A percentile compares a stretch with the other conserved stretches of the same genome.
Evolutionary conservation across 2,888 invertebrate species (phyloP).

Genomic region (Diarsia mendica): DNA sequence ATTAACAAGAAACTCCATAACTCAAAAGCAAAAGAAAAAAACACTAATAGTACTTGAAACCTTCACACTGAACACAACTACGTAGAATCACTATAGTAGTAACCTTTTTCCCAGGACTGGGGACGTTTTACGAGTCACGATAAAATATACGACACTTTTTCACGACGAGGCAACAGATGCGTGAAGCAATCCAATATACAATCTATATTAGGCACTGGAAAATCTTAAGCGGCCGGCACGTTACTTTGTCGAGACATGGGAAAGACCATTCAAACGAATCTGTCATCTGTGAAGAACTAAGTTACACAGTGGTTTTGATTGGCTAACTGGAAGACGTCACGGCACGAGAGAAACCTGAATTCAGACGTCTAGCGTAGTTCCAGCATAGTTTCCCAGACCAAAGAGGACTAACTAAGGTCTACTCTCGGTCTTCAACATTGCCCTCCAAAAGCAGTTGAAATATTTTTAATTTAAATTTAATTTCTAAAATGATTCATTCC

Average conservation of each 20-base stretch:
- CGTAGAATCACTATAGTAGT: conserved; percentile 48
- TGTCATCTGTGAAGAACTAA: neutral
- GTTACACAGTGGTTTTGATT: too few species aligned
- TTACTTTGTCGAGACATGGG: neutral
- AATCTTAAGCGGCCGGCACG: conserved; percentile 14
- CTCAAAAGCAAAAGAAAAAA: conserved; percentile 7
- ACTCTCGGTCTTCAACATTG: too few species aligned
- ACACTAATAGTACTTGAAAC: conserved; percentile 16
- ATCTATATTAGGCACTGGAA: conserved; percentile 35
- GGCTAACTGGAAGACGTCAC: too few species aligned
- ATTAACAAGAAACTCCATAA: neutral
- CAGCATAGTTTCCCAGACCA: too few species aligned
- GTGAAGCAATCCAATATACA: conserved; percentile 50
- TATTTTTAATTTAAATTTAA: too few species aligned
- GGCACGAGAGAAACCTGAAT: too few species aligned
- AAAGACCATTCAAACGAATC: neutral
- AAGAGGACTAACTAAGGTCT: too few species aligned
- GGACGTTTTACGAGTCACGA: conserved; percentile 58
- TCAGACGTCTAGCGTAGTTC: too few species aligned
- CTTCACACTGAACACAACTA: conserved; percentile 22
- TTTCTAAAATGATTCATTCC: too few species aligned
- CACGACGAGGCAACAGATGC: conserved; percentile 62
- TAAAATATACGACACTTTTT: conserved; percentile 61
- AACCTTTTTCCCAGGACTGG: conserved; percentile 46
- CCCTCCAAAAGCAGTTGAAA: too few species aligned